phyloP scores from a whole-genome alignment of 2,113 vertebrate species.

The Oophaga pumilio region DNA sequence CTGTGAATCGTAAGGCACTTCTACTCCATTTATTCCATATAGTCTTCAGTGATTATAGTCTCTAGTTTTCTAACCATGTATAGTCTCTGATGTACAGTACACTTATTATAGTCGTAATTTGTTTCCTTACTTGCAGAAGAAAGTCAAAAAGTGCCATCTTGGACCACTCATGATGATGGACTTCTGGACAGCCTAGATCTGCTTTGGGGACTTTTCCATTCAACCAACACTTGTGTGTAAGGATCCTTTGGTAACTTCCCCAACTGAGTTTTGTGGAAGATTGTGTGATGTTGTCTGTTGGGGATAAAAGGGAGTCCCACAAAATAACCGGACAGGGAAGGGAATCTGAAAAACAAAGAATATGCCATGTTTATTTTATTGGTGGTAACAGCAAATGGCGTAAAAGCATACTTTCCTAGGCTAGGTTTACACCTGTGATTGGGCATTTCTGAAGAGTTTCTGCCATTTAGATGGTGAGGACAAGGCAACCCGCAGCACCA shows the following conservation, averaged over 20 bases:
- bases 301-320: constrained; percentile 83
- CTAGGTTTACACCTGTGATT: background rate
- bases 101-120: background rate
- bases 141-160: constrained; percentile 95
- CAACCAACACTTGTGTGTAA: constrained; percentile 89
- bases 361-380: background rate
- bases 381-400: background rate
- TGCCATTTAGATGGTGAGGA: background rate
- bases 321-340: constrained; percentile 80
- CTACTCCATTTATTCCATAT: background rate
- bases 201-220: constrained; percentile 80
- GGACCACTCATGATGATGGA: constrained; percentile 93
- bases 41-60: background rate
- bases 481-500: background rate
- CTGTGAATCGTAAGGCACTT: background rate
- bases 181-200: constrained; percentile 80
- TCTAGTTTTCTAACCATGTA: too few relatives aligned
- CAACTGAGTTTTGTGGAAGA: constrained; percentile 82
- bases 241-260: constrained; percentile 82
- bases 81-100: background rate
- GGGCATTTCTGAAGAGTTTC: background rate
- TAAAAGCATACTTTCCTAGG: background rate
- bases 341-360: constrained; percentile 69
- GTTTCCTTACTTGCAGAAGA: constrained; percentile 84
- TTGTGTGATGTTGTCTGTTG: constrained; percentile 72